These are phyloP conservation scores for Alentia gelatinosa DNA, from an alignment of 2,888 invertebrate species.

Conservation along the genomic window DNA sequence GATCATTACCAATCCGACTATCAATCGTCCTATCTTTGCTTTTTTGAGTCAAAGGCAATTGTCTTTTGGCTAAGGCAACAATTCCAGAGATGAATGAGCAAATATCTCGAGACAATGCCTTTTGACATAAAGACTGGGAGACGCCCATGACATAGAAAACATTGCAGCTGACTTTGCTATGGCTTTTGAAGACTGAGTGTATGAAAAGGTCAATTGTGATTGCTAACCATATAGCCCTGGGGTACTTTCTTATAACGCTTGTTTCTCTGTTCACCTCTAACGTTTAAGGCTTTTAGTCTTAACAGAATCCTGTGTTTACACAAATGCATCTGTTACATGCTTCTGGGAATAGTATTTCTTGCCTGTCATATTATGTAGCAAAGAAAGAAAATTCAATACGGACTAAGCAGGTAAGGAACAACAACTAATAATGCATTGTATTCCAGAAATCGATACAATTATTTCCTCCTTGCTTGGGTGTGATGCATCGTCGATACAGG, in stretches of 20 bases:
- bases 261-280: too few relatives aligned
- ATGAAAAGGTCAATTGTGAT: neutral
- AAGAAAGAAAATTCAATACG: too few relatives aligned
- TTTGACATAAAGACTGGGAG: neutral
- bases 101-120: constrained; percentile 21
- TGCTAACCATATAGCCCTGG: neutral
- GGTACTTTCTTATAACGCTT: neutral
- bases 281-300: too few relatives aligned
- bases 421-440: too few relatives aligned
- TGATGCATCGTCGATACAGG: too few relatives aligned
- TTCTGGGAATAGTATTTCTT: too few relatives aligned
- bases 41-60: constrained; percentile 13
- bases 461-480: too few relatives aligned
- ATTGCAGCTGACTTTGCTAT: neutral
- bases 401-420: too few relatives aligned
- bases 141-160: neutral
- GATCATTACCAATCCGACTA: constrained; percentile 10
- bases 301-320: too few relatives aligned
- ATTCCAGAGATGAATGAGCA: constrained; percentile 39
- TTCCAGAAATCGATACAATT: too few relatives aligned
- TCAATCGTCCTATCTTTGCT: neutral
- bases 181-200: neutral
- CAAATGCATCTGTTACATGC: too few relatives aligned
- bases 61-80: neutral
- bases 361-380: too few relatives aligned